phyloP scores from a whole-genome alignment of 1,140 invertebrate species.

The Lanistes nyassanus region DNA sequence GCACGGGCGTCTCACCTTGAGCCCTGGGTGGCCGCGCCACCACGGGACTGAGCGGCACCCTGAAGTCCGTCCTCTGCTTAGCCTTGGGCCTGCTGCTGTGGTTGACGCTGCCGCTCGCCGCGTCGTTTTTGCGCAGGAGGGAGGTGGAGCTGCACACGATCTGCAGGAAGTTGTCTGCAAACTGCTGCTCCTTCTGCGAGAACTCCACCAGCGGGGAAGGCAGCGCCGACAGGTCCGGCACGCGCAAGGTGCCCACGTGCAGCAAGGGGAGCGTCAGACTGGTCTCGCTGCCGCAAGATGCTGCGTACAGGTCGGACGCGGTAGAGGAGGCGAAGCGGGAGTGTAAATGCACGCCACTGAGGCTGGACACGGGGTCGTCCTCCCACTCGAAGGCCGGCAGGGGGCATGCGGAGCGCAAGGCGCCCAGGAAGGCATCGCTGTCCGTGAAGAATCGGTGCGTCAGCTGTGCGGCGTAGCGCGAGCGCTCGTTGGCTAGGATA shows the following conservation, averaged over 20 bases:
- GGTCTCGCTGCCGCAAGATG: slow-evolving; percentile 57
- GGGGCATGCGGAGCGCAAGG: slow-evolving; percentile 40
- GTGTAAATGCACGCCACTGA: slow-evolving; percentile 28
- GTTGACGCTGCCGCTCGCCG: slow-evolving; percentile 22
- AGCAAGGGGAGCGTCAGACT: slow-evolving; percentile 53
- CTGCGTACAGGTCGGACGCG: slow-evolving; percentile 34
- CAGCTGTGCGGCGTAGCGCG: slow-evolving; percentile 59
- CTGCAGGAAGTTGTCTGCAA: slow-evolving; percentile 63
- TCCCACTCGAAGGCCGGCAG: slow-evolving; percentile 56
- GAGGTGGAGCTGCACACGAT: slow-evolving; percentile 64
- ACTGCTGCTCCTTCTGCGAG: slow-evolving; percentile 58
- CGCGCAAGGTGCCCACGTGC: slow-evolving; percentile 49
- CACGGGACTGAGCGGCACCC: slow-evolving; percentile 33
- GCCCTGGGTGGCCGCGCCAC: slow-evolving; percentile 43
- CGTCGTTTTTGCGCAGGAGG: slow-evolving; percentile 56
- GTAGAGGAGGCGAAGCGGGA: slow-evolving; percentile 3
- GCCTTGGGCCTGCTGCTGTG: slow-evolving; percentile 25
- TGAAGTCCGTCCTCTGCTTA: slow-evolving; percentile 27
- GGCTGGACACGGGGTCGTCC: slow-evolving; percentile 42
- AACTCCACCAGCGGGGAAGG: slow-evolving; percentile 59
- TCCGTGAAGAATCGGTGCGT: slow-evolving; percentile 61
- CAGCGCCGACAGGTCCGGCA: slow-evolving; percentile 55
- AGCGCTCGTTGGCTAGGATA: slow-evolving; percentile 59
- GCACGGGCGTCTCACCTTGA: slow-evolving; percentile 51
- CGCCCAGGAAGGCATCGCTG: slow-evolving; percentile 57